Percentiles rank a stretch among this genome's conserved stretches.
These are phyloP conservation scores for Andrena bucephala DNA, from an alignment of 2,888 invertebrate species.

Conservation along the genomic window DNA sequence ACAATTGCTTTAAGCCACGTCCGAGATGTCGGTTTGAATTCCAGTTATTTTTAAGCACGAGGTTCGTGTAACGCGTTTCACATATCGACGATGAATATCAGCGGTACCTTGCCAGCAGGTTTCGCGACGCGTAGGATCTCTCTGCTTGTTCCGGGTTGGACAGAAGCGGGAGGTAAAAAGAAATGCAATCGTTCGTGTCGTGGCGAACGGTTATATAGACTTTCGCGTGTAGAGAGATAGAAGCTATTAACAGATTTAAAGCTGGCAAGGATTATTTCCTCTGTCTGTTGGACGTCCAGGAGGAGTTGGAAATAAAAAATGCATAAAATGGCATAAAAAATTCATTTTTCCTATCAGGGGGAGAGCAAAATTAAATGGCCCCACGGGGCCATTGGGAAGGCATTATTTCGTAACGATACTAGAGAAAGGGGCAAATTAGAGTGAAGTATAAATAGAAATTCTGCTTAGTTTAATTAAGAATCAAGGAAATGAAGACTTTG, in stretches of 20 bases:
- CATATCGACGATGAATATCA: constrained; percentile 48
- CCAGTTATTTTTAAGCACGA: neutral
- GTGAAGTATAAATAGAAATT: too few relatives aligned
- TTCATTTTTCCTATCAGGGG: neutral
- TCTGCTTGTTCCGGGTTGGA: constrained; percentile 55
- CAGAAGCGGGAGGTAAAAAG: neutral
- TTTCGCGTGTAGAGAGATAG: neutral
- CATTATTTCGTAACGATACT: too few relatives aligned
- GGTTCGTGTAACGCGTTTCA: constrained; percentile 10
- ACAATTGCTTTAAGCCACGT: neutral
- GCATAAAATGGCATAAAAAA: neutral
- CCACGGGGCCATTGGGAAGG: too few relatives aligned
- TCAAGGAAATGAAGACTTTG: too few relatives aligned
- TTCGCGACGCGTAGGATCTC: constrained; percentile 15
- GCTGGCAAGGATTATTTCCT: constrained; percentile 15
- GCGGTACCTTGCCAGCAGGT: constrained; percentile 50
- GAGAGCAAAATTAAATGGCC: too few relatives aligned
- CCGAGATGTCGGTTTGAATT: neutral
- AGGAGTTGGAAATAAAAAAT: too few relatives aligned
- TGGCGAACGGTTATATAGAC: constrained; percentile 16
- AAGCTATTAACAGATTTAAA: constrained; percentile 27
- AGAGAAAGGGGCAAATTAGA: too few relatives aligned
- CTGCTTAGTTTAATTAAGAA: too few relatives aligned
- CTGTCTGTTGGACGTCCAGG: neutral
- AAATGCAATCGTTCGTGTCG: constrained; percentile 24